phyloP scores from a whole-genome alignment of 2,797 vertebrate species.

The Scleropages formosus region DNA sequence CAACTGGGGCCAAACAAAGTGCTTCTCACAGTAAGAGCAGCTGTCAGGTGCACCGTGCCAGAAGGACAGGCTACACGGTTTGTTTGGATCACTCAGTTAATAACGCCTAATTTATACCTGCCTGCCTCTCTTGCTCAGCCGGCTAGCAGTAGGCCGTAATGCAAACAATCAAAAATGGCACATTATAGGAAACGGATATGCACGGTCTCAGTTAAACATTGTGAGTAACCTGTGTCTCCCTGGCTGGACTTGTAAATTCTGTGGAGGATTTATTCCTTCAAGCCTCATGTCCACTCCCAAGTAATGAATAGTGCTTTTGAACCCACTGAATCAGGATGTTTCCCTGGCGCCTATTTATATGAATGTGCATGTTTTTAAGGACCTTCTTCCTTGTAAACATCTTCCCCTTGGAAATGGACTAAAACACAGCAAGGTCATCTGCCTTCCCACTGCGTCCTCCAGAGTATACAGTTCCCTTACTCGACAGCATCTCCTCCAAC shows the following conservation, averaged over 20 bases:
- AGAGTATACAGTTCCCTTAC: neutral
- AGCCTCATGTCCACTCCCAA: no score
- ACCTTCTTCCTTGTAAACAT: no score
- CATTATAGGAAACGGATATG: neutral
- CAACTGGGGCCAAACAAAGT: neutral
- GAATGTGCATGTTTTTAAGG: no score
- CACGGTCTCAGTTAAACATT: neutral
- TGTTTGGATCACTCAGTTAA: conserved; percentile 2
- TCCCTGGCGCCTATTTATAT: no score
- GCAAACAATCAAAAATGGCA: neutral
- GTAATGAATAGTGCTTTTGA: no score
- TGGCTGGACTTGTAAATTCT: neutral
- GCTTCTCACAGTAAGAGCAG: neutral
- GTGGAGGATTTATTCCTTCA: no score
- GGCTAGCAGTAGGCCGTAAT: neutral
- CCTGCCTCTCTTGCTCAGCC: neutral
- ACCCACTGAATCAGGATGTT: no score
- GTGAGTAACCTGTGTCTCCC: neutral
- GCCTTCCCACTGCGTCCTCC: neutral
- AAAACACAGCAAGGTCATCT: neutral
- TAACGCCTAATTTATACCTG: neutral
- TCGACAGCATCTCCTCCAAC: no score
- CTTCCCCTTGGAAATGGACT: no score
- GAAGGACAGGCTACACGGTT: neutral
- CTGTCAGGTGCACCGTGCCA: neutral